Conservation (phyloP, 2,888 invertebrate species). For the Adineta ricciae region DNA sequence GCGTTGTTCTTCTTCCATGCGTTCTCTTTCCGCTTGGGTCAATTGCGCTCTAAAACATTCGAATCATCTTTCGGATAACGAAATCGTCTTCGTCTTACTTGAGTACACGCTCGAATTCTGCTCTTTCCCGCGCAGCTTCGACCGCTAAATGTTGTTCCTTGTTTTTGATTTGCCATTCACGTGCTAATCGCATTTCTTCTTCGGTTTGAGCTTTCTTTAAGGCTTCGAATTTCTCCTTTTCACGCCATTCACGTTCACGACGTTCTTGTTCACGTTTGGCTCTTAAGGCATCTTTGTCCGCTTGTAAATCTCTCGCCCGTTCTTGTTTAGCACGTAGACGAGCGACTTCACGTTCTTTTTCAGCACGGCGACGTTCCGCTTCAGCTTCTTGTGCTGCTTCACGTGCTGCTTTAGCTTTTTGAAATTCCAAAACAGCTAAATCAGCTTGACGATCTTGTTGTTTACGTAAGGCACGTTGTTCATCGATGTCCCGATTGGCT, state of each 20-base stretch:
- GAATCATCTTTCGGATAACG: no score
- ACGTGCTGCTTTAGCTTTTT: constrained; percentile 46
- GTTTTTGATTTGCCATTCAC: constrained; percentile 46
- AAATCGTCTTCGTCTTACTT: background rate
- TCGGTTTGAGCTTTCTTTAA: constrained; percentile 46
- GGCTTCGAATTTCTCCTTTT: constrained; percentile 45
- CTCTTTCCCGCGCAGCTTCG: constrained; percentile 48
- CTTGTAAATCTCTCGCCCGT: constrained; percentile 47
- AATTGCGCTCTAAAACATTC: constrained; percentile 44
- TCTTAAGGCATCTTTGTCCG: constrained; percentile 47
- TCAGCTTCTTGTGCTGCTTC: constrained; percentile 33
- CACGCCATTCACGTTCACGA: constrained; percentile 48
- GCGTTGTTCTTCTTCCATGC: constrained; percentile 40
- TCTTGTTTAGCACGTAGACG: constrained; percentile 47
- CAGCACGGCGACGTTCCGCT: constrained; percentile 42
- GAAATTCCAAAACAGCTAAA: constrained; percentile 46
- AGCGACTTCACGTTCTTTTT: constrained; percentile 49
- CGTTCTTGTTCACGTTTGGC: constrained; percentile 49
- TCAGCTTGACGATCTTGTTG: constrained; percentile 46
- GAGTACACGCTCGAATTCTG: constrained; percentile 49
- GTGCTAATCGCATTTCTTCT: constrained; percentile 43
- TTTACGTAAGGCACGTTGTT: constrained; percentile 41
- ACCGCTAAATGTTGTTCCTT: constrained; percentile 50
- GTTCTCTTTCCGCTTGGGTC: constrained; percentile 47
- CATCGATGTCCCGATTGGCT: constrained; percentile 37